Base-by-base conservation (phyloP, 2,113 vertebrate species). In the Scomber japonicus region DNA sequence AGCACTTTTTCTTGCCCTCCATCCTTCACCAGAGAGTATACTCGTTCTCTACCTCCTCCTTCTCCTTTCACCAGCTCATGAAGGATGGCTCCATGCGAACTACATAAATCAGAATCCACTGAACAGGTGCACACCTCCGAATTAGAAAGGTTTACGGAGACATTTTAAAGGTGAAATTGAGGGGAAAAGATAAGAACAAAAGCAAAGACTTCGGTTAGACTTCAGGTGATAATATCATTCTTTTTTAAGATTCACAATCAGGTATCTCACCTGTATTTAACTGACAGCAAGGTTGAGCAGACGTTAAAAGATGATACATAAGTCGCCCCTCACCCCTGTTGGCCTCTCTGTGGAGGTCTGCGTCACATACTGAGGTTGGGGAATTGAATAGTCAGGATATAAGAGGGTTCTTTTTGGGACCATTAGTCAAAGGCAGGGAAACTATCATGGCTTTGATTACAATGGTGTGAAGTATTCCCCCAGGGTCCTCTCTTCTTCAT, bases 341-440 rank as follows among this genome's bases (percentile, higher is more conserved):
- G 12, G 14, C 40, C 67, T 67, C 80, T 73, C 72, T 40, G 61
- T 53, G 59, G 79, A 56, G 75, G 75, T 57, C 70, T 30, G 45
- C 11, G 17, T 57, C 75, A 46, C 66, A 27, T 2, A 8, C 71
- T 9, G 66, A 76, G 82, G 16, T 21, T 10, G 2, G 44, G 66
- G 66, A 81, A 61, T 50, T 57, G 75, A 61, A 68, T 14, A 61
- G 69, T 50, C 70, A 71, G 57, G 49, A 77, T 48, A 35, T 85
- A 79, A 79, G 83, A 82, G 68, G 78, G 60, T 75, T 68, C 81
- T 82, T 84, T 82, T 86, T 82, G 64, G 76, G 72, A 62, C 71
- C 86, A 88, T 90, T 90, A 88, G 83, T 90, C 89, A 88, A 78
- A 90, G 84, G 79, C 74, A 45, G 83, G 86, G 81, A 84, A 83